Evolutionary conservation across 2,113 vertebrate species (phyloP).

Genomic region (Mormyrus iriodes): DNA sequence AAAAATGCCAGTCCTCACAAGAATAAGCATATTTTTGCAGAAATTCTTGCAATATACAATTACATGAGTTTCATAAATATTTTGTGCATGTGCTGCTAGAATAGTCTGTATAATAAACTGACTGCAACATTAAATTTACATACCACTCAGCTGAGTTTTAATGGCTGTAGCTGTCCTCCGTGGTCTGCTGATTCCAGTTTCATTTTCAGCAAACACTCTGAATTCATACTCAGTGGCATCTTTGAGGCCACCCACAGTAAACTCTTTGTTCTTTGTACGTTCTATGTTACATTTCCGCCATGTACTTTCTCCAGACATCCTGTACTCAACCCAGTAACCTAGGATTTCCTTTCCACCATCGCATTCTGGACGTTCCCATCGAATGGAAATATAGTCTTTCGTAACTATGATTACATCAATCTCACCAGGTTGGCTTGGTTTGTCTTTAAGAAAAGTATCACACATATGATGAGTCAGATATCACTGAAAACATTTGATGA

Average conservation of each 20-base stretch:
- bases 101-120: background rate
- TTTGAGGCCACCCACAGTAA: slow-evolving; percentile 73
- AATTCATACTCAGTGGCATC: slow-evolving; percentile 98
- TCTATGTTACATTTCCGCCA: slow-evolving; percentile 96
- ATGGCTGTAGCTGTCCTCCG: slow-evolving; percentile 85
- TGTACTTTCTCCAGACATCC: slow-evolving; percentile 84
- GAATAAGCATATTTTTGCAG: background rate
- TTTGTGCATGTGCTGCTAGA: background rate
- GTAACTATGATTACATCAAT: slow-evolving; percentile 81
- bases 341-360: slow-evolving; percentile 94
- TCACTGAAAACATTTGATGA: background rate
- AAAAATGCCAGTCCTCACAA: background rate
- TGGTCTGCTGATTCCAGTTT: slow-evolving; percentile 89
- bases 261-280: slow-evolving; percentile 77
- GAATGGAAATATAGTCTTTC: slow-evolving; percentile 81
- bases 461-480: background rate
- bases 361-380: slow-evolving; percentile 90
- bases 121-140: slow-evolving; percentile 39
- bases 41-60: background rate
- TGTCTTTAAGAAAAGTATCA: slow-evolving; percentile 66
- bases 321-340: slow-evolving; percentile 94
- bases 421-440: slow-evolving; percentile 97
- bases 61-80: background rate
- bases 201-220: slow-evolving; percentile 93
- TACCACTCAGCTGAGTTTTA: slow-evolving; percentile 91